A percentile compares a stretch with the other conserved stretches of the same genome.
Evolutionary conservation across 1,140 invertebrate species (phyloP).

Genomic region (Aphaenogaster floridana): DNA sequence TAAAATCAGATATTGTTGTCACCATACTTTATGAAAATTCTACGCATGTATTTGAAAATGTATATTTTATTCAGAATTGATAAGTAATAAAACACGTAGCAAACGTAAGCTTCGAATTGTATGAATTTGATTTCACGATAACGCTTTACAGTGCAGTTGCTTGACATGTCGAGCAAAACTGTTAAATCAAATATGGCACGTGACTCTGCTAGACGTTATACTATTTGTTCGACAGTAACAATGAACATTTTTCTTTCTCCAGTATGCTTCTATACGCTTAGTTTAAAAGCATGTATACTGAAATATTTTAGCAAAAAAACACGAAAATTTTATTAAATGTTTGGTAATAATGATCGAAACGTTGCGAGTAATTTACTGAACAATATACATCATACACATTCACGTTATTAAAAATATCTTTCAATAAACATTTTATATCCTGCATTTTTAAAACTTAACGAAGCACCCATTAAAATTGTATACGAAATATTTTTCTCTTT

Average conservation of each 20-base stretch:
- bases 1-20: neutral
- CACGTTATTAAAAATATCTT: slow-evolving; percentile 12
- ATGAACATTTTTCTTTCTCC: neutral
- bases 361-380: slow-evolving; percentile 3
- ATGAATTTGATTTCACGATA: slow-evolving; percentile 12
- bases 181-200: slow-evolving; percentile 21
- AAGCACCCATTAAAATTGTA: neutral
- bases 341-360: slow-evolving; percentile 3
- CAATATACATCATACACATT: neutral
- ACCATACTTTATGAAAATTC: neutral
- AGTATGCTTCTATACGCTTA: neutral
- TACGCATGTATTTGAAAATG: neutral
- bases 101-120: neutral
- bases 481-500: neutral
- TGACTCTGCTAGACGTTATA: neutral
- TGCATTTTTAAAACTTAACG: neutral
- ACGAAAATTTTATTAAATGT: slow-evolving; percentile 16
- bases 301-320: neutral
- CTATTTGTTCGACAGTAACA: slow-evolving; percentile 23
- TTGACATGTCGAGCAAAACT: slow-evolving; percentile 6
- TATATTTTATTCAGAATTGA: neutral
- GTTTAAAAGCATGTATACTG: neutral
- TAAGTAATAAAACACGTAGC: neutral
- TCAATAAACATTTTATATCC: neutral
- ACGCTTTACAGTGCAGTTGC: neutral